Evolutionary conservation across 23 tunicate species (phyloP), one percentile per base, ranked within the genome.

Genomic region (Halocynthia roretzi): DNA sequence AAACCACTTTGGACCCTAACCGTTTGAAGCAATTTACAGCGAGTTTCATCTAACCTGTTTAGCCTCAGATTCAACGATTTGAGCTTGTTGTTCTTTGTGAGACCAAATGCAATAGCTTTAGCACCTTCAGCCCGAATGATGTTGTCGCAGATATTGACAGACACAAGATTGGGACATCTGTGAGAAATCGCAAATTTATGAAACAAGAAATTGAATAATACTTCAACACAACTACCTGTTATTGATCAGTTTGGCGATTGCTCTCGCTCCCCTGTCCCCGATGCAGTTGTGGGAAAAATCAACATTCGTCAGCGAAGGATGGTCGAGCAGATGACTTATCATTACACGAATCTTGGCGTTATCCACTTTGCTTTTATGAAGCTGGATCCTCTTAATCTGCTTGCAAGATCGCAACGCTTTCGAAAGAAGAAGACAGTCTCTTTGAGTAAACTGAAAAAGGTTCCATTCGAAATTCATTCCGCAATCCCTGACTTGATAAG

Each of bases 401-500:
- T 74, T 60, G 79, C 96, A 90, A 17, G 61, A 80, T 83, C 62
- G 78, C 8, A 89, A 20, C 21, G 87, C 77, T 14, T 75, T 79
- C 11, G 96, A 88, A 56, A 96, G 67, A 10, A 87, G 76, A 52
- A 81, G 70, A 72, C 96, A 92, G 68, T 96, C 99, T n/a, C 93
- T 79, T 49, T 82, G 82, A 5, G 99, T 85, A 69, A 96, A 96
- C 65, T 90, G 83, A 69, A 89, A 96, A 17, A 96, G 63, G 44
- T 68, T 80, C 99, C 99, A 96, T 52, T 89, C 99, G 80, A 96
- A 96, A 72, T 96, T 96, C 99, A 96, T 96, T 14, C 99, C 99
- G 75, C 91, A 86, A 66, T 90, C 88, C 56, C 91, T 72, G 5
- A 96, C 99, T 7, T 86, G 83, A 66, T 85, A 87, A 19, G 56